A percentile compares a stretch with the other conserved stretches of the same genome.
Conservation (phyloP, 2,888 invertebrate species). For the Altica lythri region DNA sequence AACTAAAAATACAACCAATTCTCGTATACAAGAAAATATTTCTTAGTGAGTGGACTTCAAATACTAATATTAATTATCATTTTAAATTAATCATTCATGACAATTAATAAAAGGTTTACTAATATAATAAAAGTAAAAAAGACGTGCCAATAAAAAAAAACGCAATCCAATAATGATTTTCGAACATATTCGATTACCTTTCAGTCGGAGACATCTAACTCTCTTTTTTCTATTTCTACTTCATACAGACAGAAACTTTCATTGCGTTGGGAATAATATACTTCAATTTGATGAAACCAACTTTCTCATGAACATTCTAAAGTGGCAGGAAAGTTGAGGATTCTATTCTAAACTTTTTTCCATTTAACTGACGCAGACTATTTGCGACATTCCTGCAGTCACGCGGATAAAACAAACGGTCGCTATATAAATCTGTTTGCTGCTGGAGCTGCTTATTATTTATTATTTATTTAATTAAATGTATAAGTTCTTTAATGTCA, state of each 20-base stretch:
- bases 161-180: conserved; percentile 1
- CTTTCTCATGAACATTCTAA: conserved; percentile 28
- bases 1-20: too few relatives aligned
- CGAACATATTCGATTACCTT: not conserved
- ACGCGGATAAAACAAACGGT: conserved; percentile 33
- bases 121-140: too few relatives aligned
- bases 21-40: too few relatives aligned
- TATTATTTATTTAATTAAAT: conserved; percentile 35
- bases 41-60: too few relatives aligned
- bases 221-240: conserved; percentile 10
- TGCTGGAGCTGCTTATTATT: conserved; percentile 32
- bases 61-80: too few relatives aligned
- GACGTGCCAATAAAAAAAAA: too few relatives aligned
- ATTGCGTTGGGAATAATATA: conserved; percentile 20
- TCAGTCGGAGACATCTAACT: not conserved
- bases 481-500: conserved; percentile 24
- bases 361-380: conserved; percentile 32
- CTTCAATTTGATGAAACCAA: conserved; percentile 26
- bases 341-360: conserved; percentile 35
- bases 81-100: too few relatives aligned
- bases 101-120: too few relatives aligned
- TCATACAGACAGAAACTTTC: conserved; percentile 14
- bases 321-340: conserved; percentile 30
- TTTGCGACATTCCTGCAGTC: conserved; percentile 32
- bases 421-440: conserved; percentile 25